These are phyloP conservation scores for Sitta carolinensis DNA, from an alignment of 2,797 vertebrate species.

Conservation along the genomic window DNA sequence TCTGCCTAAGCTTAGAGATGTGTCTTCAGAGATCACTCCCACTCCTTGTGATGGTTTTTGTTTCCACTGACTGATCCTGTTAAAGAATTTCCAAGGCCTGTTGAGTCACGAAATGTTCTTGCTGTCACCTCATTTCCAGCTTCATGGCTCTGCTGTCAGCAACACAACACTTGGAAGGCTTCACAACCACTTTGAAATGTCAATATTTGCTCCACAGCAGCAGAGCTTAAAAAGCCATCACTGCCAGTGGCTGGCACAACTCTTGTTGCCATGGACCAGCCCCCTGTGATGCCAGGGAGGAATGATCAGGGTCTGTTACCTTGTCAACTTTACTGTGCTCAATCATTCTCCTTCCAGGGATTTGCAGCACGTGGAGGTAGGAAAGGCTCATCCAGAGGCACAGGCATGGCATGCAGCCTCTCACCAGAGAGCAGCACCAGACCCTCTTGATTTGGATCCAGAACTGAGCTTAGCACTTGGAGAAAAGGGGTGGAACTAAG, in stretches of 20 bases:
- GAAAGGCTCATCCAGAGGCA: neutral
- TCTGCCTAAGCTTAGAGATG: neutral
- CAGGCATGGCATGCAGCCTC: rapidly evolving
- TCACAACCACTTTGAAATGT: neutral
- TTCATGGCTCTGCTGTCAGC: neutral
- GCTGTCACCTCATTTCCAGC: neutral
- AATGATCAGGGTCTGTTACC: neutral
- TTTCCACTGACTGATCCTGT: neutral
- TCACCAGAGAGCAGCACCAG: neutral
- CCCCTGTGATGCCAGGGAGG: neutral
- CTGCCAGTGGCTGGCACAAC: neutral
- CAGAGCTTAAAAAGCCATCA: neutral
- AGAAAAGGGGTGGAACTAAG: neutral
- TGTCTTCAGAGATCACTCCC: neutral
- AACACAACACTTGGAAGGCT: neutral
- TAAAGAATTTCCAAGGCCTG: neutral
- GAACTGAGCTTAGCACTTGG: neutral
- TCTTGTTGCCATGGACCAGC: neutral
- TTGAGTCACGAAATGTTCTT: neutral
- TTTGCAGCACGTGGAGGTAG: neutral
- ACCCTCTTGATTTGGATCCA: neutral
- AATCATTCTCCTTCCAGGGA: neutral
- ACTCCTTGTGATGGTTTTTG: neutral
- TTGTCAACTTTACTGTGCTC: neutral
- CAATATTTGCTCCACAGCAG: neutral